These are phyloP conservation scores for Cololabis saira DNA, from an alignment of 2,113 vertebrate species.

Conservation along the genomic window DNA sequence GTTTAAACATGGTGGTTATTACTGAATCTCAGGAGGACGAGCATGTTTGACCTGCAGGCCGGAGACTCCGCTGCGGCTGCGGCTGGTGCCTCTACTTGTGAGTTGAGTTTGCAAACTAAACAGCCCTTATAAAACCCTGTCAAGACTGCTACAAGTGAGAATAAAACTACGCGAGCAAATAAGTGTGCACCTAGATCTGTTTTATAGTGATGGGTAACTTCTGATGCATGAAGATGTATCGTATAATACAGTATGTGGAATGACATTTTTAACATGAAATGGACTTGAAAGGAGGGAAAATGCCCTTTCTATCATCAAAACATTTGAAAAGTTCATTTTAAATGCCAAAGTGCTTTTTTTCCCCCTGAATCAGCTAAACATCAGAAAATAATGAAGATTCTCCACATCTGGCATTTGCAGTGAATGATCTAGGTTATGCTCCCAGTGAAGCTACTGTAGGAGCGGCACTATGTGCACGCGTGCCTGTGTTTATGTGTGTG, in stretches of 20 bases:
- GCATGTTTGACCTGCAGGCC: slow-evolving; percentile 24
- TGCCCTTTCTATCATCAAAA: too few species aligned
- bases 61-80: not conserved
- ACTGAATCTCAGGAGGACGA: slow-evolving; percentile 27
- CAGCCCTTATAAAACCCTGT: too few species aligned
- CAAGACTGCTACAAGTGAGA: too few species aligned
- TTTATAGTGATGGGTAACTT: too few species aligned
- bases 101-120: too few species aligned
- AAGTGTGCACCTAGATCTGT: too few species aligned
- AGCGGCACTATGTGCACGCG: not conserved
- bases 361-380: not conserved
- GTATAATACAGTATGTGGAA: too few species aligned
- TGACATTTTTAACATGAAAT: too few species aligned
- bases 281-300: too few species aligned
- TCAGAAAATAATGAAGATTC: slow-evolving; percentile 5
- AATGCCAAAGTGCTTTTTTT: not conserved
- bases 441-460: slow-evolving; percentile 34
- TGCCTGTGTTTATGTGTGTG: slow-evolving; percentile 40
- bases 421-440: slow-evolving; percentile 48
- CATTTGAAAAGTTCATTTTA: not conserved
- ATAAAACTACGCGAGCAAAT: too few species aligned
- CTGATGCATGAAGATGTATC: too few species aligned
- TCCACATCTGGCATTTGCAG: slow-evolving; percentile 19
- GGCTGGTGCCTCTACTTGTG: too few species aligned
- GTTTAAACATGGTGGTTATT: slow-evolving; percentile 29